These are phyloP conservation scores for Larimichthys polyactis DNA, from an alignment of 2,113 vertebrate genomes.

Conservation along the genomic window DNA sequence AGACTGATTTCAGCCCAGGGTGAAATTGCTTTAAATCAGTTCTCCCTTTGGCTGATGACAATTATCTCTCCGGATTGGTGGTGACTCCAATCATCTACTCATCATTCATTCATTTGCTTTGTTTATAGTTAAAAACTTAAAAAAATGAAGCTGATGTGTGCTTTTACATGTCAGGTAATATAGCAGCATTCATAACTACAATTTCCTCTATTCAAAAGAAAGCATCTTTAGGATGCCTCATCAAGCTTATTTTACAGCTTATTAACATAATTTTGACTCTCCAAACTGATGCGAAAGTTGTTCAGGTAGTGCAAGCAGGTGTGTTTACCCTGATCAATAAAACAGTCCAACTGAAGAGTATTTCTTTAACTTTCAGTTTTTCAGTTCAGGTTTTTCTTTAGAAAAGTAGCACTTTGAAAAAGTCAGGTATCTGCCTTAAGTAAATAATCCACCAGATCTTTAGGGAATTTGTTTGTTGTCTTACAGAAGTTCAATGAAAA, in stretches of 20 bases:
- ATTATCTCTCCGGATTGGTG: slow-evolving; percentile 12
- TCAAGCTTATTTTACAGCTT: neutral
- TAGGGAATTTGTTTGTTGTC: neutral
- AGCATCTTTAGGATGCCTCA: neutral
- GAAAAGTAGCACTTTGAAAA: neutral
- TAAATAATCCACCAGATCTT: neutral
- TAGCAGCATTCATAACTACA: neutral
- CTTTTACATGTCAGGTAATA: neutral
- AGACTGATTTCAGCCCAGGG: neutral
- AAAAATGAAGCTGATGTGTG: neutral
- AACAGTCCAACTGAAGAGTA: too few species aligned
- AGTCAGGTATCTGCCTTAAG: neutral
- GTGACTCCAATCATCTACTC: slow-evolving; percentile 13
- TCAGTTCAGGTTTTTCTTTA: neutral
- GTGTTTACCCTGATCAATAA: neutral
- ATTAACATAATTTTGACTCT: neutral
- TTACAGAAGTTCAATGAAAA: neutral
- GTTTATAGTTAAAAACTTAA: slow-evolving; percentile 9
- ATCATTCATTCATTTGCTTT: neutral
- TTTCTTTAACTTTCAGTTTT: neutral
- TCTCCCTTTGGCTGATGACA: neutral
- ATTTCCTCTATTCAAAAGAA: neutral
- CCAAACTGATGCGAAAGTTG: neutral
- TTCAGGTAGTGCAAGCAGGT: neutral
- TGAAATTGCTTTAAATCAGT: slow-evolving; percentile 23